Evolutionary conservation across 2,113 vertebrate genomes (phyloP).

Genomic region (Chaetodon auriga): DNA sequence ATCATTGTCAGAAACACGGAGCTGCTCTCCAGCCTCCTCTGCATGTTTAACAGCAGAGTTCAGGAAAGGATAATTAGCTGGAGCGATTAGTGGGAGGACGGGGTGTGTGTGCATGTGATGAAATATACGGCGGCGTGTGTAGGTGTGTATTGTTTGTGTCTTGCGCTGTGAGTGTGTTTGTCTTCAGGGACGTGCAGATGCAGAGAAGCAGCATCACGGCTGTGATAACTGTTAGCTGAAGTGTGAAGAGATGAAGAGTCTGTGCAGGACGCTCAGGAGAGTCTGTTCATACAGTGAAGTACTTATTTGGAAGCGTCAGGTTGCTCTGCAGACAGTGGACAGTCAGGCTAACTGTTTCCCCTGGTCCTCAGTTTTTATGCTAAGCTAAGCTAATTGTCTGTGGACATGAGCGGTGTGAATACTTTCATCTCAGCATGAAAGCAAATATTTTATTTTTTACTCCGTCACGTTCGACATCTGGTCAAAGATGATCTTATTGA

Average conservation of each 20-base stretch:
- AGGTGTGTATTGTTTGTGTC: conserved; percentile 31
- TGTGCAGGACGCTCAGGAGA: too few relatives aligned
- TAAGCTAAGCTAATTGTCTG: too few relatives aligned
- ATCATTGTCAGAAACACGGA: conserved; percentile 18
- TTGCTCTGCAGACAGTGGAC: too few relatives aligned
- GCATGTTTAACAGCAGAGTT: conserved; percentile 47
- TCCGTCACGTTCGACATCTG: too few relatives aligned
- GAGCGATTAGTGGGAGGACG: conserved; percentile 53
- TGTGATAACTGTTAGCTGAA: conserved; percentile 27
- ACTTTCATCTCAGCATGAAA: too few relatives aligned
- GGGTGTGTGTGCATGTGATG: conserved; percentile 25
- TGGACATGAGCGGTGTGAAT: too few relatives aligned
- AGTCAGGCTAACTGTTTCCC: too few relatives aligned
- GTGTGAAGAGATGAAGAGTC: background rate
- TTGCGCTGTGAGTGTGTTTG: background rate
- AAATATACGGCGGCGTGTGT: conserved; percentile 10
- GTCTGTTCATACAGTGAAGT: too few relatives aligned
- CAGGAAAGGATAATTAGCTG: conserved; percentile 59
- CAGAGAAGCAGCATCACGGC: conserved; percentile 24
- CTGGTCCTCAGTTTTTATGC: too few relatives aligned
- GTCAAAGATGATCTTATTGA: too few relatives aligned
- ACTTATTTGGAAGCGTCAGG: too few relatives aligned
- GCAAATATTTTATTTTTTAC: too few relatives aligned
- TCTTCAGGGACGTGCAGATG: conserved; percentile 12
- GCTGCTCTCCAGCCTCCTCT: conserved; percentile 46